Base-by-base conservation (phyloP, 2,113 vertebrate genomes). In the Python bivittatus region DNA sequence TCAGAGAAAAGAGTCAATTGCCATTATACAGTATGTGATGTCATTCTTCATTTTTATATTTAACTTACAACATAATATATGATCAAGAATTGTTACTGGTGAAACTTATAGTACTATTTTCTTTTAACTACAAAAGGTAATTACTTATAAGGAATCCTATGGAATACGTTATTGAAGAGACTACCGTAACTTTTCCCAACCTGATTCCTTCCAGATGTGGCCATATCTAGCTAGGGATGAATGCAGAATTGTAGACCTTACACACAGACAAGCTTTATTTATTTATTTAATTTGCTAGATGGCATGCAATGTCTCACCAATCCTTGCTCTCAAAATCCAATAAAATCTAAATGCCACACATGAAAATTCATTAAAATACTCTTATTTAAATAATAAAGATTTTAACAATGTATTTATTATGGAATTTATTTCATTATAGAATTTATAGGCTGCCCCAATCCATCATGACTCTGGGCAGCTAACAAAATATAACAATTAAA, bases 61-160 rank as follows among this genome's bases (percentile, higher is more conserved):
- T 93, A 90, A 53, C 52, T 89, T 91, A 88, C 33, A 23, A 90
- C 94, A 95, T 90, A 86, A 96, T 86, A 33, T 4, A 68, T 53
- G 84, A 86, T 87, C 92, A 25, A 93, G 79, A 88, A 83, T 29
- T 95, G 92, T 3, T 93, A 86, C 72, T 8, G 3, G 53, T 1
- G 17, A 93, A 90, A 91, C 89, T 79, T 91, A 91, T 60, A 85
- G 0, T 89, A 33, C 52, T 89, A 94, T 53, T 53, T 68, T 92
- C 88, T 53, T 86, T 33, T 90, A 38, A 48, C 60, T 10, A 89
- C 20, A 72, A 9, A 79, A 83, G 48, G 10, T 33, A n/a, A n/a
- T n/a, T n/a, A n/a, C n/a, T n/a, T n/a, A n/a, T 48, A 48, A 79
- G 20, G 22, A 79, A 54, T 52, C 6, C 61, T 53, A 54, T 10